Percentiles rank a stretch among this genome's conserved stretches.
phyloP scores from a whole-genome alignment of 2,113 vertebrate genomes.

The Tylochromis polylepis region DNA sequence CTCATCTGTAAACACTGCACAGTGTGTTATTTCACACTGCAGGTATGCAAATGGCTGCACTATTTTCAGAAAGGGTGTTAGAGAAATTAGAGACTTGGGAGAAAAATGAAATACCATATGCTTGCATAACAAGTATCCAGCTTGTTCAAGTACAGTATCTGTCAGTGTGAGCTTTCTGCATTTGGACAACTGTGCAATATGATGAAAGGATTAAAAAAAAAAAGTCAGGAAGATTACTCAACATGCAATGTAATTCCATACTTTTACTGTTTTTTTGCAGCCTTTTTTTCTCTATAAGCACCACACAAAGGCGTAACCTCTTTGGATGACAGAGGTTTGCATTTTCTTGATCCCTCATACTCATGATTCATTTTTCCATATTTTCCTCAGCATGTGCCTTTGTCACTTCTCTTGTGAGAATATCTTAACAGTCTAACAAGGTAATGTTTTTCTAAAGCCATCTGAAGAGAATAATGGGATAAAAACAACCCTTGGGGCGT shows the following conservation, averaged over 20 bases:
- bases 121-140: constrained; percentile 12
- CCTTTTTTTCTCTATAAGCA: not conserved
- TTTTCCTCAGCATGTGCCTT: not conserved
- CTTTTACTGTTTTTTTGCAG: not conserved
- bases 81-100: constrained; percentile 30
- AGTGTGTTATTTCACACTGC: constrained; percentile 42
- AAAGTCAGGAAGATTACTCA: not conserved
- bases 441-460: not conserved
- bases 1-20: constrained; percentile 42
- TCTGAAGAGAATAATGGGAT: not conserved
- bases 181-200: not conserved
- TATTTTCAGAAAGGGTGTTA: constrained; percentile 55
- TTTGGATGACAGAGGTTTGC: not conserved
- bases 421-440: not conserved
- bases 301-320: not conserved
- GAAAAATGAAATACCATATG: not conserved
- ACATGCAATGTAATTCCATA: not conserved
- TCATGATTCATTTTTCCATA: not conserved
- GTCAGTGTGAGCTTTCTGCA: not conserved
- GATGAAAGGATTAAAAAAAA: not conserved
- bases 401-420: not conserved
- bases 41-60: constrained; percentile 50
- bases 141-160: not conserved
- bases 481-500: not conserved
- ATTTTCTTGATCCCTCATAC: not conserved